phyloP scores from a whole-genome alignment of 2,113 vertebrate species.

The Sclerurus mexicanus region DNA sequence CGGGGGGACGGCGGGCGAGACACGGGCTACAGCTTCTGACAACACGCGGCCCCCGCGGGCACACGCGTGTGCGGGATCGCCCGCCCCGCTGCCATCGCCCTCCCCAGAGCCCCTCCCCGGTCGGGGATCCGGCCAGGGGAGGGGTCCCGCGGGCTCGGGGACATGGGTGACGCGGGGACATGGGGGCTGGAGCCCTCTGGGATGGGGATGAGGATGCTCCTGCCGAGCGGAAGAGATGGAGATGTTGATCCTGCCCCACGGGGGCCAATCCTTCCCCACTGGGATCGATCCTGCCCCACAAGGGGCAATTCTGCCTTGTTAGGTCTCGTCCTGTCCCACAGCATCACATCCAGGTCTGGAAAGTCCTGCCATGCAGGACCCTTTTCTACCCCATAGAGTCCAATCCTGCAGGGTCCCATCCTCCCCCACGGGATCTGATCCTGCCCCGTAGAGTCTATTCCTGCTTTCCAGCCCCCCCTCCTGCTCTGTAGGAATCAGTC shows the following conservation, averaged over 20 bases:
- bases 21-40: constrained; percentile 41
- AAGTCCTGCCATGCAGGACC: not conserved
- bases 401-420: not conserved
- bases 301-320: not conserved
- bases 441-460: accelerated
- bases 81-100: not conserved
- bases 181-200: not conserved
- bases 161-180: not conserved
- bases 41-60: not conserved
- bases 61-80: not conserved
- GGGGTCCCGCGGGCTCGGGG: not conserved
- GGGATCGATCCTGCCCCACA: no score
- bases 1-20: not conserved
- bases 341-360: not conserved
- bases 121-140: accelerated
- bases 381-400: not conserved
- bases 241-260: not conserved
- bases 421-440: accelerated
- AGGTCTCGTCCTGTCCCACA: accelerated
- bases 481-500: not conserved
- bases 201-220: not conserved
- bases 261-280: not conserved
- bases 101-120: not conserved
- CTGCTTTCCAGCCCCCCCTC: not conserved
- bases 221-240: accelerated